phyloP scores from a whole-genome alignment of 2,113 vertebrate species.

The Cottus gobio region DNA sequence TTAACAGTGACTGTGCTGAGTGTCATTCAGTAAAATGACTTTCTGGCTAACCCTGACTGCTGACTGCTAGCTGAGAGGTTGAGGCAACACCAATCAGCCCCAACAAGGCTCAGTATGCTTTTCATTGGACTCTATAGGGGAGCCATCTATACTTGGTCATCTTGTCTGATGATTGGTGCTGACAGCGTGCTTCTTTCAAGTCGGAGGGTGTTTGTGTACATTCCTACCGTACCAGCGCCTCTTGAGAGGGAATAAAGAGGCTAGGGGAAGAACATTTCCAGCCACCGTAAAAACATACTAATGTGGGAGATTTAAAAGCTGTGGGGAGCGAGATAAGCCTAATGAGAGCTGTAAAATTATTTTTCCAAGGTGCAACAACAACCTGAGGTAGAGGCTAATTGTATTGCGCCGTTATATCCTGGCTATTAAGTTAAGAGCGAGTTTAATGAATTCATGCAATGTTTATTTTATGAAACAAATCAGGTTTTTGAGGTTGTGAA shows the following conservation, averaged over 20 bases:
- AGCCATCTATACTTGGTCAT: constrained; percentile 13
- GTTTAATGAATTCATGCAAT: constrained; percentile 27
- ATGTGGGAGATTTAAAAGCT: constrained; percentile 23
- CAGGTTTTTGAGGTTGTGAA: constrained; percentile 12
- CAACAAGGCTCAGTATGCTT: constrained; percentile 7
- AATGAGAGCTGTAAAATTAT: constrained; percentile 13
- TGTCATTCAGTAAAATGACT: not conserved
- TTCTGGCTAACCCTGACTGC: constrained; percentile 18
- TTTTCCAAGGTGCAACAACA: constrained; percentile 15
- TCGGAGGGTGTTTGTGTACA: constrained; percentile 4
- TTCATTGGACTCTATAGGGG: constrained; percentile 31
- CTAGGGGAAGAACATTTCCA: constrained; percentile 15
- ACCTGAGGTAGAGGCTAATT: constrained; percentile 10
- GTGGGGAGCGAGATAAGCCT: not conserved
- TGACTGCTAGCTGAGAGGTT: constrained; percentile 15
- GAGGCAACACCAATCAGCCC: constrained; percentile 41
- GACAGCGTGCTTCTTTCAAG: constrained; percentile 57
- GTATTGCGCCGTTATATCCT: constrained; percentile 6
- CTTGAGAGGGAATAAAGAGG: constrained; percentile 31
- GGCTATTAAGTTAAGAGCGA: constrained; percentile 16
- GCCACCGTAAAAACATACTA: constrained; percentile 10
- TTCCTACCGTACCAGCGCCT: constrained; percentile 16
- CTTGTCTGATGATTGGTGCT: constrained; percentile 33
- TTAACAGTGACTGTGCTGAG: constrained; percentile 12
- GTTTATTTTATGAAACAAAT: constrained; percentile 19